phyloP scores from a whole-genome alignment of 1,140 invertebrate genomes.

The Nephotettix cincticeps region DNA sequence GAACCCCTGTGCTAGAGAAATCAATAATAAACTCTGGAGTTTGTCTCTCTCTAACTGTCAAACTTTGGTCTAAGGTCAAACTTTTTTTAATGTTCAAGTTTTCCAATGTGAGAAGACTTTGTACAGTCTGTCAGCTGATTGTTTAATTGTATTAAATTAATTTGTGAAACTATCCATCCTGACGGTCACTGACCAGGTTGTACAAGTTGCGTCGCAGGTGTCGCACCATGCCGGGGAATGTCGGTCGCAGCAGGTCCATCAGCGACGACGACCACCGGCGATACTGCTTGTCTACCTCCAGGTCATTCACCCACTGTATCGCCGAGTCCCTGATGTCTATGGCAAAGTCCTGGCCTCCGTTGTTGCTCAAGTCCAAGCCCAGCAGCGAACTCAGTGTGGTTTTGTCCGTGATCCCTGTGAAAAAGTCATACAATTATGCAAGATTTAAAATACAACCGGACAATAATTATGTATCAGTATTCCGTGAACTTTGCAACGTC shows the following conservation, averaged over 20 bases:
- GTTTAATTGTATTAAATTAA: no score
- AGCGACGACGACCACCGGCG: constrained; percentile 83
- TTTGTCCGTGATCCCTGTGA: constrained; percentile 40
- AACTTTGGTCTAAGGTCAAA: no score
- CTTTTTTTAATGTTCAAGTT: no score
- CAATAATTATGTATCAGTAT: no score
- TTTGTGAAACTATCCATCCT: no score
- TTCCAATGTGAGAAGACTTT: no score
- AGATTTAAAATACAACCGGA: no score
- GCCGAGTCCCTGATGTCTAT: constrained; percentile 91
- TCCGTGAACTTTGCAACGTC: no score
- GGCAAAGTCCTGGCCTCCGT: constrained; percentile 71
- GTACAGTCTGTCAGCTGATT: no score
- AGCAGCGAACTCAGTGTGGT: constrained; percentile 53
- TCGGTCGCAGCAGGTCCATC: constrained; percentile 88
- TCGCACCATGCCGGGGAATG: constrained; percentile 95
- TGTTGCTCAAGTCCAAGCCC: constrained; percentile 70
- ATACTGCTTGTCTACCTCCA: constrained; percentile 89
- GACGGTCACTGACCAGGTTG: constrained; percentile 70
- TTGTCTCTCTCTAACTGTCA: no score
- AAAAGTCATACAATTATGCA: not conserved
- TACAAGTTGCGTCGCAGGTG: constrained; percentile 94
- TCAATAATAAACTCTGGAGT: no score
- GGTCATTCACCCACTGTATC: constrained; percentile 92
- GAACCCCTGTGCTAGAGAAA: no score